Evolutionary conservation across 2,797 vertebrate species (phyloP).

Genomic region (Bryconaethiops microstoma): DNA sequence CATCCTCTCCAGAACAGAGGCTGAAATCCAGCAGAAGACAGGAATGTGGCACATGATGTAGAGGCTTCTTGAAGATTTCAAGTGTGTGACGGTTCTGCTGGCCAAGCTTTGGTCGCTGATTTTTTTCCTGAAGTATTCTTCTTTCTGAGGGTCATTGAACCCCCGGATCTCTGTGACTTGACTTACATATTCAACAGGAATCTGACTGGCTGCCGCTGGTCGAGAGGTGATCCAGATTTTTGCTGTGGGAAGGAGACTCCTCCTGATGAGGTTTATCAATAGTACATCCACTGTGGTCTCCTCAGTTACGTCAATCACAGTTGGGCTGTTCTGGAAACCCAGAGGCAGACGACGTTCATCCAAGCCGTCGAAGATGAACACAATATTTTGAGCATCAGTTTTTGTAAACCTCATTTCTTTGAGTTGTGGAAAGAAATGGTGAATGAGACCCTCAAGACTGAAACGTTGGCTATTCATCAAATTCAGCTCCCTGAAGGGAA

Average conservation of each 20-base stretch:
- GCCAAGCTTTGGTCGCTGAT: conserved; percentile 22
- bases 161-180: conserved; percentile 55
- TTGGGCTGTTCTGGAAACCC: conserved; percentile 21
- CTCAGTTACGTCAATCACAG: background rate
- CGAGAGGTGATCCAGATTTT: conserved; percentile 55
- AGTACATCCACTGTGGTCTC: conserved; percentile 33
- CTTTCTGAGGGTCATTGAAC: conserved; percentile 51
- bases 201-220: conserved; percentile 52
- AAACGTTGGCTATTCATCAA: conserved; percentile 36
- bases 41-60: conserved; percentile 59
- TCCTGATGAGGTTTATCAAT: conserved; percentile 48
- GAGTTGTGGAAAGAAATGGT: conserved; percentile 38
- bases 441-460: conserved; percentile 43
- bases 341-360: conserved; percentile 45
- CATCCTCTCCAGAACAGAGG: conserved; percentile 46
- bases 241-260: conserved; percentile 39
- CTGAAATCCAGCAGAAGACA: conserved; percentile 54
- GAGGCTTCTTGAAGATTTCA: conserved; percentile 45
- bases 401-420: conserved; percentile 19
- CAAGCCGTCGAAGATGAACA: conserved; percentile 57
- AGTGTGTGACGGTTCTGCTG: conserved; percentile 29
- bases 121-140: conserved; percentile 54
- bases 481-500: conserved; percentile 57
- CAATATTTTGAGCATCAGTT: background rate
- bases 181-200: conserved; percentile 43